Percentiles rank a stretch among this genome's conserved stretches.
These are phyloP conservation scores for Daboia siamensis DNA, from an alignment of 2,113 vertebrate genomes.

Conservation along the genomic window DNA sequence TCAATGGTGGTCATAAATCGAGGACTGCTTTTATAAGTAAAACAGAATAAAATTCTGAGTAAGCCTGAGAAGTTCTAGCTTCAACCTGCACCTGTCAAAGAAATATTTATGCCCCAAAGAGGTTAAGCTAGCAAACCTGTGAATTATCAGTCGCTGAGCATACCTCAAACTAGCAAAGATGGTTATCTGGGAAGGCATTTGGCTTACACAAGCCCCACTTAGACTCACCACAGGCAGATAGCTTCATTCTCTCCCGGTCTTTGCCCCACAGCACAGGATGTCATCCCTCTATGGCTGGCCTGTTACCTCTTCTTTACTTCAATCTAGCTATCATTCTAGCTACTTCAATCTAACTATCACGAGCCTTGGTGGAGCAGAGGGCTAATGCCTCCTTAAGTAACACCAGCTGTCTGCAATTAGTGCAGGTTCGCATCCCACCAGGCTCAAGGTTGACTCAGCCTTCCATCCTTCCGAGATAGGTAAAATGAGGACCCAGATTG, in stretches of 20 bases:
- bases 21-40: background rate
- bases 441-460: no score
- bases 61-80: background rate
- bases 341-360: no score
- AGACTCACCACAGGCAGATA: background rate
- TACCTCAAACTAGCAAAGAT: background rate
- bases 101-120: background rate
- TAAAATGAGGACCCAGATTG: no score
- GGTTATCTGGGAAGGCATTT: background rate
- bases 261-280: background rate
- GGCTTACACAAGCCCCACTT: background rate
- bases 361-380: no score
- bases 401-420: no score
- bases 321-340: conserved; percentile 17
- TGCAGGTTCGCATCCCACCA: no score
- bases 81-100: background rate
- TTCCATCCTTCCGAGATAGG: no score
- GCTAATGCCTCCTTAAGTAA: no score
- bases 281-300: background rate
- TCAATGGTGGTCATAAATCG: no score
- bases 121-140: background rate
- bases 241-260: background rate
- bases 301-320: background rate
- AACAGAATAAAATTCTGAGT: background rate
- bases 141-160: background rate